Percentiles rank a stretch among this genome's conserved stretches.
Evolutionary conservation across 2,797 vertebrate species (phyloP).

Genomic region (Nannoperca australis): DNA sequence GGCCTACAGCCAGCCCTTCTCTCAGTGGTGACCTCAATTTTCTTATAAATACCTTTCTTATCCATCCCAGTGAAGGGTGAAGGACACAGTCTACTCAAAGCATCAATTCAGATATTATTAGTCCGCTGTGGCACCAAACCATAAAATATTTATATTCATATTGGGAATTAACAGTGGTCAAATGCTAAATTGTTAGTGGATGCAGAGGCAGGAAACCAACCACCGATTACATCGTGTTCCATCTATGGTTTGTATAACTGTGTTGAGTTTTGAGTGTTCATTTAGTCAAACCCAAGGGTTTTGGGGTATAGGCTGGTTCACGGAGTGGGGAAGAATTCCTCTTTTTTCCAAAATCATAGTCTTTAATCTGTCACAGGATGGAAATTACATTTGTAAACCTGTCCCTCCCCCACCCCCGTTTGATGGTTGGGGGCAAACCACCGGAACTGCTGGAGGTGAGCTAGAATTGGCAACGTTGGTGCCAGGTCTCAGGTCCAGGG

Average conservation of each 20-base stretch:
- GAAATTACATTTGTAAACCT: slow-evolving; percentile 36
- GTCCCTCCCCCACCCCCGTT: not conserved
- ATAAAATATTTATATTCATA: slow-evolving; percentile 60
- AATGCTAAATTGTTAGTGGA: slow-evolving; percentile 38
- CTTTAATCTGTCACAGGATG: slow-evolving; percentile 20
- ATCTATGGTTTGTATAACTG: slow-evolving; percentile 10
- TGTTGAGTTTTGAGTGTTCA: slow-evolving; percentile 6
- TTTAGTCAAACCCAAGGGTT: slow-evolving; percentile 22
- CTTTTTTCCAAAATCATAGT: slow-evolving; percentile 15
- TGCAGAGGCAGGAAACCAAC: slow-evolving; percentile 38
- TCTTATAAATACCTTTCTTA: slow-evolving; percentile 77
- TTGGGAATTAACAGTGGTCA: slow-evolving; percentile 53
- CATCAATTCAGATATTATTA: slow-evolving; percentile 77
- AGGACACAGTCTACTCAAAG: slow-evolving; percentile 75
- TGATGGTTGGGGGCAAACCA: slow-evolving; percentile 29
- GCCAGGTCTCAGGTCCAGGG: slow-evolving; percentile 59
- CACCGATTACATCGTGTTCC: not conserved
- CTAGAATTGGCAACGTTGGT: slow-evolving; percentile 55
- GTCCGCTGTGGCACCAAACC: slow-evolving; percentile 68
- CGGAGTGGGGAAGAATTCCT: slow-evolving; percentile 8
- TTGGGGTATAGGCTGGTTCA: not conserved
- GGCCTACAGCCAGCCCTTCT: slow-evolving; percentile 76
- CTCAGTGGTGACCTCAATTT: slow-evolving; percentile 80
- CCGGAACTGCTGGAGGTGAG: slow-evolving; percentile 44
- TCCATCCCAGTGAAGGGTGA: slow-evolving; percentile 71